phyloP scores from a whole-genome alignment of 2,797 vertebrate species.

The Sebastes diaconus region DNA sequence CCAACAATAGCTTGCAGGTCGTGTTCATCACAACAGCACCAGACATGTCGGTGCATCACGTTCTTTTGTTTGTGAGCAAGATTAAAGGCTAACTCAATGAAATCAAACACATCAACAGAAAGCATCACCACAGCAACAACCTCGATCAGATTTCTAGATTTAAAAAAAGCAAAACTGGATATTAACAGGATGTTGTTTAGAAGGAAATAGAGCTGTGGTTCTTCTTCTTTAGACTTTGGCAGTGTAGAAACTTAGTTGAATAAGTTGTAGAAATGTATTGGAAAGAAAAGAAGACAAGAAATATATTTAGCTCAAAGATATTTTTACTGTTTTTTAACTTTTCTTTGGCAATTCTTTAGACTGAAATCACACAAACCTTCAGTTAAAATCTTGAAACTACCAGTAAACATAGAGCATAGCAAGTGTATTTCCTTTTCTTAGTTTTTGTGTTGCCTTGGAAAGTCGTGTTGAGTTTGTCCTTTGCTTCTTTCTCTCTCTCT shows the following conservation, averaged over 20 bases:
- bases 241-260: neutral
- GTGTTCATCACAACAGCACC: slow-evolving; percentile 22
- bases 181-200: neutral
- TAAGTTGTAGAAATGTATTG: neutral
- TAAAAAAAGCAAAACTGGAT: neutral
- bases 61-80: slow-evolving; percentile 30
- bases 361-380: neutral
- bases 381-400: neutral
- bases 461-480: slow-evolving; percentile 29
- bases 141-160: slow-evolving; percentile 21
- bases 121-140: neutral
- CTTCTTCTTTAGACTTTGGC: neutral
- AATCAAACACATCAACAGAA: slow-evolving; percentile 39
- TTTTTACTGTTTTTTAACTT: neutral
- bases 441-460: neutral
- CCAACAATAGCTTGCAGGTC: slow-evolving; percentile 41
- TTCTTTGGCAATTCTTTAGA: neutral
- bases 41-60: neutral
- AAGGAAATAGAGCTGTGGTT: neutral
- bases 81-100: slow-evolving; percentile 39
- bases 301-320: neutral
- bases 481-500: slow-evolving; percentile 36
- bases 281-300: neutral
- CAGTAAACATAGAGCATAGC: neutral
- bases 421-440: neutral